Conservation (phyloP, 2,888 invertebrate genomes). For the Pristionchus fissidentatus region DNA sequence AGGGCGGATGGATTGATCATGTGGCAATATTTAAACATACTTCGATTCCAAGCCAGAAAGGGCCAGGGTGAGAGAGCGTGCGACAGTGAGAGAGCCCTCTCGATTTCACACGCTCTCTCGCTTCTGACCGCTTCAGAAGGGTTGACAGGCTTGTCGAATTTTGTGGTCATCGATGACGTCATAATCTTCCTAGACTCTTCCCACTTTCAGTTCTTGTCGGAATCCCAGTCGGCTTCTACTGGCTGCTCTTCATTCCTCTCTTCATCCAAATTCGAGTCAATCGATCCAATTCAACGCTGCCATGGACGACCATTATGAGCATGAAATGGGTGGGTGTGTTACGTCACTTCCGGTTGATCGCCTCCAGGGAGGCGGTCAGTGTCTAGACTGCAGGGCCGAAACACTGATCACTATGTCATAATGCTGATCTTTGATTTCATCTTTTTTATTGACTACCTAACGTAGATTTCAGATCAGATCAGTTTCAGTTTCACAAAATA, state of each 20-base stretch:
- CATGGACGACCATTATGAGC: constrained; percentile 67
- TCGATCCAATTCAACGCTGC: constrained; percentile 54
- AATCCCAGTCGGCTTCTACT: constrained; percentile 68
- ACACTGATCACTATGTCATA: too few relatives aligned
- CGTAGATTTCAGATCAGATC: too few relatives aligned
- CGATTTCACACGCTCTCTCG: too few relatives aligned
- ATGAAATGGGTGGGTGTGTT: constrained; percentile 63
- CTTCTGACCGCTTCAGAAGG: too few relatives aligned
- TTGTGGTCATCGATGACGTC: background rate
- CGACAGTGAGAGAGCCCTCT: too few relatives aligned
- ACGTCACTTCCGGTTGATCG: background rate
- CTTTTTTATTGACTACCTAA: too few relatives aligned
- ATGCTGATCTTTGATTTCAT: constrained; percentile 9
- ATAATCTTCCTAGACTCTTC: too few relatives aligned
- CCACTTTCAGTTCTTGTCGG: constrained; percentile 58
- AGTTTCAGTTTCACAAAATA: background rate
- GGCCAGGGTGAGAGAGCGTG: too few relatives aligned
- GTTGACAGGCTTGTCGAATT: background rate
- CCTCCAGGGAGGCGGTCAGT: too few relatives aligned
- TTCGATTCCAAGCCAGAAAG: too few relatives aligned
- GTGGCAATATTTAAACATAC: too few relatives aligned
- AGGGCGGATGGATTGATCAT: background rate
- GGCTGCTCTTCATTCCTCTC: constrained; percentile 67
- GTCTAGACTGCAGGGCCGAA: too few relatives aligned
- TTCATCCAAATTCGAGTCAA: constrained; percentile 62